Evolutionary conservation across 2,888 invertebrate genomes (phyloP).

Genomic region (Lepetodrilus schrolli): DNA sequence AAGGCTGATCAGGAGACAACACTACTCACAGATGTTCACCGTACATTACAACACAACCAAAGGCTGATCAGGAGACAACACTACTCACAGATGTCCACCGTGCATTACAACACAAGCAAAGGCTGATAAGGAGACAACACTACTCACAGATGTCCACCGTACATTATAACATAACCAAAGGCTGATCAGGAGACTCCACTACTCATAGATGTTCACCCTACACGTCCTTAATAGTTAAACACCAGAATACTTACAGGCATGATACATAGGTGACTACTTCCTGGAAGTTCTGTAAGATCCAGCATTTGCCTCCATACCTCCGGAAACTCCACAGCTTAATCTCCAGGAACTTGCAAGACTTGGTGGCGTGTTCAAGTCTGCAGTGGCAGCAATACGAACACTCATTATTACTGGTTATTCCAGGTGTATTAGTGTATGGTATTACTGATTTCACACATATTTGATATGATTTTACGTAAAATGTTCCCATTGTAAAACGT

Average conservation of each 20-base stretch:
- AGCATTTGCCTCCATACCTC: not conserved
- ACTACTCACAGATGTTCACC: too few relatives aligned
- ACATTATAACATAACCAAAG: not conserved
- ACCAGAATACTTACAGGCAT: not conserved
- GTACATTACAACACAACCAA: too few relatives aligned
- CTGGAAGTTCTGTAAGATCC: constrained; percentile 24
- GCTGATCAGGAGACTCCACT: not conserved
- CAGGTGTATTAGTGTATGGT: too few relatives aligned
- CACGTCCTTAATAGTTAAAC: not conserved
- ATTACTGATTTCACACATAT: too few relatives aligned
- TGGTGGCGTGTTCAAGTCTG: not conserved
- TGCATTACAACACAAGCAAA: not conserved
- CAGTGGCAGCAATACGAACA: too few relatives aligned
- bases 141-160: not conserved
- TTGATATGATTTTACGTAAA: too few relatives aligned
- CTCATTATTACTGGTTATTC: too few relatives aligned
- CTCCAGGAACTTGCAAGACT: not conserved
- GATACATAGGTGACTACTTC: not conserved
- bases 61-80: too few relatives aligned
- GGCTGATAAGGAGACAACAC: not conserved
- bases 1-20: too few relatives aligned
- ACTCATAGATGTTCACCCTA: not conserved
- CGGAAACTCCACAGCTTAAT: not conserved
- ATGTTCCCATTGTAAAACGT: too few relatives aligned
- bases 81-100: too few relatives aligned